These are phyloP conservation scores for Ancistrus triradiatus DNA, from an alignment of 2,113 vertebrate genomes.

Conservation along the genomic window DNA sequence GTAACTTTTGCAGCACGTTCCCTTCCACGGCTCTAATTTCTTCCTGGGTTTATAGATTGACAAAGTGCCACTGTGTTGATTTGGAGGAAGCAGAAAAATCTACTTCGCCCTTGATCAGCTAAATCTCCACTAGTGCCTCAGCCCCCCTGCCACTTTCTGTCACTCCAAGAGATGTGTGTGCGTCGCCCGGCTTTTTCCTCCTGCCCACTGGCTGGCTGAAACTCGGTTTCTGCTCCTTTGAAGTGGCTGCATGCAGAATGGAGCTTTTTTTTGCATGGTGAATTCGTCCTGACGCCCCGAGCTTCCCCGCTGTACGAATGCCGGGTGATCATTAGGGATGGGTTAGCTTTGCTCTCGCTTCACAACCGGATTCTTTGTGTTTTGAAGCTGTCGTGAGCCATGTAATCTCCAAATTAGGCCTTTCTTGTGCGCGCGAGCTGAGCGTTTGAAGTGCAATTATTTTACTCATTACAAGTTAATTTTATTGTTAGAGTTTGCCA, in stretches of 20 bases:
- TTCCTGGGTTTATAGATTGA: conserved; percentile 57
- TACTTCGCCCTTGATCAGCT: conserved; percentile 64
- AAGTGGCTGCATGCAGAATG: conserved; percentile 71
- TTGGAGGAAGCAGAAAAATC: conserved; percentile 17
- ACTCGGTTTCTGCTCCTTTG: conserved; percentile 66
- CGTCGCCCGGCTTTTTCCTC: conserved; percentile 52
- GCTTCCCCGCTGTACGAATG: conserved; percentile 75
- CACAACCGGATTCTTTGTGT: conserved; percentile 73
- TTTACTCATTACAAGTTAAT: conserved; percentile 80
- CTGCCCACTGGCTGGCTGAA: conserved; percentile 71
- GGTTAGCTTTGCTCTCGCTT: conserved; percentile 65
- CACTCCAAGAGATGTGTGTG: conserved; percentile 67
- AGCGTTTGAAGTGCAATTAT: conserved; percentile 76
- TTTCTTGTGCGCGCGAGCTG: conserved; percentile 60
- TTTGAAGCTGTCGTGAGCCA: conserved; percentile 74
- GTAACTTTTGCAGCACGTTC: conserved; percentile 52
- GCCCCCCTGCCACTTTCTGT: conserved; percentile 63
- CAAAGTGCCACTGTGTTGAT: conserved; percentile 57
- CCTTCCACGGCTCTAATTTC: too few species aligned
- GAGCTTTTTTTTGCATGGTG: conserved; percentile 73
- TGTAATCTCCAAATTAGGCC: conserved; percentile 75
- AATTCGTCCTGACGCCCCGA: conserved; percentile 68
- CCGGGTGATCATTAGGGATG: conserved; percentile 65
- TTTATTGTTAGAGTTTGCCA: conserved; percentile 78
- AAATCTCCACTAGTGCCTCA: conserved; percentile 61